Conservation (phyloP, 2,797 vertebrate genomes). For the Siniperca obscura region DNA sequence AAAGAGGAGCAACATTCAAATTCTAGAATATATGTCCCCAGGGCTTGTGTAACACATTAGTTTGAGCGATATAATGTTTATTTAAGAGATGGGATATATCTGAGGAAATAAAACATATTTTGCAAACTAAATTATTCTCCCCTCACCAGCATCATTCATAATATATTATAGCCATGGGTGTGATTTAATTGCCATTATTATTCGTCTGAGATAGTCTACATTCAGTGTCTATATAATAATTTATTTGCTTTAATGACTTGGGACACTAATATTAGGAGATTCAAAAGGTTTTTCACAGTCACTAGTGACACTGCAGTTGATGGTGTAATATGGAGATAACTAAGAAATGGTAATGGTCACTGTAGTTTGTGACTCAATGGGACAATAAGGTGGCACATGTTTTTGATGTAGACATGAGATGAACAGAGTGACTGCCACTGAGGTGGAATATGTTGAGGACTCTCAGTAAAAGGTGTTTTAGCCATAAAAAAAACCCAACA, state of each 20-base stretch:
- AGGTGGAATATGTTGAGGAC: constrained; percentile 43
- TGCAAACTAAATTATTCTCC: constrained; percentile 54
- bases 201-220: constrained; percentile 40
- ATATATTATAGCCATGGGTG: constrained; percentile 71
- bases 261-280: constrained; percentile 16
- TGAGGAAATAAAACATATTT: constrained; percentile 33
- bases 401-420: constrained; percentile 46
- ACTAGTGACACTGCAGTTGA: constrained; percentile 32
- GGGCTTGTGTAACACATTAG: constrained; percentile 61
- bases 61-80: constrained; percentile 52
- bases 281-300: constrained; percentile 1
- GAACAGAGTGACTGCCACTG: constrained; percentile 38
- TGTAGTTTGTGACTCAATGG: constrained; percentile 21
- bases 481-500: neutral
- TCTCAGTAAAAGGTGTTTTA: constrained; percentile 20
- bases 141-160: constrained; percentile 61
- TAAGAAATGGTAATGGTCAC: constrained; percentile 6
- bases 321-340: constrained; percentile 33
- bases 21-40: constrained; percentile 47
- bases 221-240: constrained; percentile 34
- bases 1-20: constrained; percentile 36
- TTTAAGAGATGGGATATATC: constrained; percentile 60
- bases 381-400: constrained; percentile 11
- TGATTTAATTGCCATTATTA: constrained; percentile 53
- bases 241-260: constrained; percentile 23